Evolutionary conservation across 2,797 vertebrate genomes (phyloP).

Genomic region (Spinus pinus): DNA sequence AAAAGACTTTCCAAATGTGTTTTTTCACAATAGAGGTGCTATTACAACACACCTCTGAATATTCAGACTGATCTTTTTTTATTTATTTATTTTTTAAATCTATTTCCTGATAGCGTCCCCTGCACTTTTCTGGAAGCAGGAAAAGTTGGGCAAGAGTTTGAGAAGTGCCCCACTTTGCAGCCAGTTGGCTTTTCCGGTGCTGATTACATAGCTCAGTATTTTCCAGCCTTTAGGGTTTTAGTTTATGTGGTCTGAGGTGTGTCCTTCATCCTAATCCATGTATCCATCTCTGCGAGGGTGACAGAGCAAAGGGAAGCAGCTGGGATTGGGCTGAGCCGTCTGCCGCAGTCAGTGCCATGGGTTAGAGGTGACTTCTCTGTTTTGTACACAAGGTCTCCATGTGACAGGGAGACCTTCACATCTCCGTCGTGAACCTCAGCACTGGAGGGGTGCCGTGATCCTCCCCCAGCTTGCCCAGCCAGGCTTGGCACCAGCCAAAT

Average conservation of each 20-base stretch:
- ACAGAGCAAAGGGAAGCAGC: background rate
- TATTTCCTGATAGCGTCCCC: background rate
- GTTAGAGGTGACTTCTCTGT: background rate
- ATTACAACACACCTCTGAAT: background rate
- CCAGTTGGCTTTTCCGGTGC: background rate
- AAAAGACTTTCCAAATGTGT: background rate
- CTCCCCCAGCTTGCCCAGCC: background rate
- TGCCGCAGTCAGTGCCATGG: accelerated
- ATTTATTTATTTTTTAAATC: background rate
- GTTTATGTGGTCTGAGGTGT: background rate
- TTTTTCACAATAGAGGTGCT: background rate
- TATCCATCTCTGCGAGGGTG: background rate
- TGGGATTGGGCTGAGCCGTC: background rate
- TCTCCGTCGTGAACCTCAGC: background rate
- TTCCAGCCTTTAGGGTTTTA: background rate
- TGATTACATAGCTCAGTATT: background rate
- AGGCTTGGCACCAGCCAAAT: background rate
- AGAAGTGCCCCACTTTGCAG: background rate
- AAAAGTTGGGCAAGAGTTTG: background rate
- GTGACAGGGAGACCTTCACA: too few species aligned
- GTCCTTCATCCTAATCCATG: background rate
- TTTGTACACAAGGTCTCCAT: accelerated
- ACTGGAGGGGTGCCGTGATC: background rate
- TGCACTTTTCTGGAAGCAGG: background rate
- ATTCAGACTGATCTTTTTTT: background rate